Percentiles rank a stretch among this genome's conserved stretches.
Evolutionary conservation across 2,888 invertebrate species (phyloP).

Genomic region (Raillietiella orientalis): DNA sequence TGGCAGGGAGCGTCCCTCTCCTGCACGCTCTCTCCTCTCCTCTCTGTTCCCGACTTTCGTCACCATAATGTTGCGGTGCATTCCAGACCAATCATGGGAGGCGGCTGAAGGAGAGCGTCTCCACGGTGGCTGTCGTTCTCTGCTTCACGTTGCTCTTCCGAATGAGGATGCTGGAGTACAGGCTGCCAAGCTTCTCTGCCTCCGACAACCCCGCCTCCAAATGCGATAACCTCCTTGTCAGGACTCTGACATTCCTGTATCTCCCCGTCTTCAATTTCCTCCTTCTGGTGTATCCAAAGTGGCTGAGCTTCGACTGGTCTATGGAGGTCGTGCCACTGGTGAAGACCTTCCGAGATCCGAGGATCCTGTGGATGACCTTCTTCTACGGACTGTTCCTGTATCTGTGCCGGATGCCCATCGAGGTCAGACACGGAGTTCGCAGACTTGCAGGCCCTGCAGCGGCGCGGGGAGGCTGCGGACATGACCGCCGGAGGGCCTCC

Average conservation of each 20-base stretch:
- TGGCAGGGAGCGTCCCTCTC: slow-evolving; percentile 7
- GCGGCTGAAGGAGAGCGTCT: no score
- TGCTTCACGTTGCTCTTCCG: slow-evolving; percentile 35
- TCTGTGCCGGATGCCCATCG: not conserved
- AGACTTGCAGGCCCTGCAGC: slow-evolving; percentile 10
- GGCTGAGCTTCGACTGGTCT: slow-evolving; percentile 91
- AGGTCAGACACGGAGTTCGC: not conserved
- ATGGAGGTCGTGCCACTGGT: slow-evolving; percentile 85
- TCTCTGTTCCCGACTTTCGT: slow-evolving; percentile 4
- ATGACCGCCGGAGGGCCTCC: not conserved
- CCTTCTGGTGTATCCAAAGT: slow-evolving; percentile 50
- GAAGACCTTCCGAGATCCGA: slow-evolving; percentile 33
- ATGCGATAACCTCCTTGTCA: slow-evolving; percentile 38
- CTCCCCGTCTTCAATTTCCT: slow-evolving; percentile 68
- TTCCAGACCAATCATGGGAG: no score
- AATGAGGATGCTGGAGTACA: slow-evolving; percentile 29
- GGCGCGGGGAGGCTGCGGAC: slow-evolving; percentile 3
- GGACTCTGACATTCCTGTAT: slow-evolving; percentile 63
- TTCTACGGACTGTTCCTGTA: slow-evolving; percentile 24
- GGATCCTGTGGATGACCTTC: slow-evolving; percentile 37
- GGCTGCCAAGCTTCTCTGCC: slow-evolving; percentile 48
- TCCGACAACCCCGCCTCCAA: slow-evolving; percentile 91
- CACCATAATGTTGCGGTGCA: no score
- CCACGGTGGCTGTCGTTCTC: slow-evolving; percentile 26
- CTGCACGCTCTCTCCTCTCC: slow-evolving; percentile 7